Evolutionary conservation across 2,113 vertebrate genomes (phyloP), one percentile per base, ranked within the genome.

Genomic region (Gallinago paraguaiae): DNA sequence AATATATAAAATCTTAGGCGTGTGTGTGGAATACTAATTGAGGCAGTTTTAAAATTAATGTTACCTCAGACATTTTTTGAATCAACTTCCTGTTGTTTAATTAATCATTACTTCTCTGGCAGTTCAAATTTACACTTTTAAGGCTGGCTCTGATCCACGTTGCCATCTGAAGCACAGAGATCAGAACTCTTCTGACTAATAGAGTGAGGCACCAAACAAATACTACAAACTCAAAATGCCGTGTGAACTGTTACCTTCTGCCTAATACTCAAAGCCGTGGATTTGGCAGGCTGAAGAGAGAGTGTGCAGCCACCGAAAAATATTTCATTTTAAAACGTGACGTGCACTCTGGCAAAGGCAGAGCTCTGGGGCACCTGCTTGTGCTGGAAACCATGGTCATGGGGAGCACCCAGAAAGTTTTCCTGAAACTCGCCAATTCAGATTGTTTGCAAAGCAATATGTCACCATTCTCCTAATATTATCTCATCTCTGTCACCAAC

Each of bases 21-120:
- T 31, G 35, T 46, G 50, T 74, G 33, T 86, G 45, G 68, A 85
- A 93, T 93, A 56, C 41, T 85, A 84, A 95, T 46, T 41, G 64
- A 80, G 72, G 9, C 33, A 37, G 48, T 67, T 95, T 74, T 81
- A 10, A 88, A 94, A 86, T 71, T 88, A 80, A 80, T 77, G 48
- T 51, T 93, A 41, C 57, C 53, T 95, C 76, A 71, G 77, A 88
- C n/a, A 80, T 77, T 51, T 88, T 95, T 94, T 88, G n/a, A 93
- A 78, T 90, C 68, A 46, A 45, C 39, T 93, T 93, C 65, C 65
- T 82, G 33, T 71, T 92, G 65, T 96, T 94, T 82, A 95, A 82
- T 94, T 96, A 92, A 95, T 96, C 56, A 72, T 93, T 91, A 80
- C 71, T 87, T 90, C 76, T 63, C 43, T 81, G 69, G 64, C 64